Conservation (phyloP, 2,888 invertebrate species). For the Epirrita christyi region DNA sequence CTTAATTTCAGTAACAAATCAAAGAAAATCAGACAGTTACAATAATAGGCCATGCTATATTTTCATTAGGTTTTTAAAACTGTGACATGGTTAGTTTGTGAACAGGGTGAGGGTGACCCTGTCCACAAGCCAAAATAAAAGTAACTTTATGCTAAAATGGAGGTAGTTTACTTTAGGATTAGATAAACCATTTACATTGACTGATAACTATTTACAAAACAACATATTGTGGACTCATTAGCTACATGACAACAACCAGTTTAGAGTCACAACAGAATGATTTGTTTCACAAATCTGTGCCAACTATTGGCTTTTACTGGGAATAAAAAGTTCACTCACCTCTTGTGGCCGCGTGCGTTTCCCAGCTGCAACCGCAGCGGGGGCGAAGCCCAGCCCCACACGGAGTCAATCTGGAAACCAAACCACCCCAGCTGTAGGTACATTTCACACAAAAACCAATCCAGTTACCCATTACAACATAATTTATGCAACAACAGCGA, state of each 20-base stretch:
- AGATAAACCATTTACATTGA: slow-evolving; percentile 38
- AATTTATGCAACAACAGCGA: slow-evolving; percentile 71
- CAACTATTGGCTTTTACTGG: slow-evolving; percentile 43
- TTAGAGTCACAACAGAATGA: slow-evolving; percentile 40
- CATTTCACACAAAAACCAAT: slow-evolving; percentile 49
- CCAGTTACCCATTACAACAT: slow-evolving; percentile 58
- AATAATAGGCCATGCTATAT: too few species aligned
- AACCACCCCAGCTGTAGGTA: slow-evolving; percentile 49
- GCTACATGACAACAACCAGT: slow-evolving; percentile 31
- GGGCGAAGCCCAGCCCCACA: slow-evolving; percentile 98
- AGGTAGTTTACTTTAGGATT: background rate
- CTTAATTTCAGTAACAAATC: too few species aligned
- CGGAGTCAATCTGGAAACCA: slow-evolving; percentile 93
- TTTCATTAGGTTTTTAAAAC: too few species aligned
- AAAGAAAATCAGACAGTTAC: too few species aligned
- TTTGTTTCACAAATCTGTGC: slow-evolving; percentile 45
- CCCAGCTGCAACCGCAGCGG: slow-evolving; percentile 92
- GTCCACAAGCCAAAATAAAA: too few species aligned
- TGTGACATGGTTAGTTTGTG: too few species aligned
- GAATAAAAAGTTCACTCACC: slow-evolving; percentile 65
- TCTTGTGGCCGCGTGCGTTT: slow-evolving; percentile 84
- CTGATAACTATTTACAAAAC: slow-evolving; percentile 43
- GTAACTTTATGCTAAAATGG: background rate
- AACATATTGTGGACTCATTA: slow-evolving; percentile 31
- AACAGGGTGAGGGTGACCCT: too few species aligned